phyloP scores from a whole-genome alignment of 35 echinoderm and acorn worm species.

The Chiridota heheva region DNA sequence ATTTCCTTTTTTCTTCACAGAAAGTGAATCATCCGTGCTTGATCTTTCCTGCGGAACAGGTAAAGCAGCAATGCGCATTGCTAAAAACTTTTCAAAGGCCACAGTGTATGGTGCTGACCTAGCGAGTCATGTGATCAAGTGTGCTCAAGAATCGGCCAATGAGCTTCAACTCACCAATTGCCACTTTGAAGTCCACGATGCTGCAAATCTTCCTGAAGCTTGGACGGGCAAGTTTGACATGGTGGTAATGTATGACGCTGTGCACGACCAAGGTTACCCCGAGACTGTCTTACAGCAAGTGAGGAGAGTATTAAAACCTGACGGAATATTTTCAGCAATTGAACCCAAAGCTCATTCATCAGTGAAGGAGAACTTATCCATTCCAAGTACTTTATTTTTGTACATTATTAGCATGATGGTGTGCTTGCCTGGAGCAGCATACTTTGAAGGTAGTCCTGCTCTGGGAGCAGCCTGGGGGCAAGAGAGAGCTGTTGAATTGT shows the following conservation, averaged over 20 bases:
- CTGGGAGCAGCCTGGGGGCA: conserved; percentile 77
- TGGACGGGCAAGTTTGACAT: conserved; percentile 78
- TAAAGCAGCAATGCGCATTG: conserved; percentile 18
- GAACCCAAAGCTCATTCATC: conserved; percentile 46
- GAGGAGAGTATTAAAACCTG: conserved; percentile 61
- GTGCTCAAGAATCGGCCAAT: conserved; percentile 28
- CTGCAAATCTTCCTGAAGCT: conserved; percentile 43
- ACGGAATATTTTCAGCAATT: conserved; percentile 35
- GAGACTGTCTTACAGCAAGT: conserved; percentile 55
- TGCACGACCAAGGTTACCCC: conserved; percentile 75
- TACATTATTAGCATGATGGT: conserved; percentile 73
- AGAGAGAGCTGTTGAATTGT: conserved; percentile 49
- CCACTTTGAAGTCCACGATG: conserved; percentile 50
- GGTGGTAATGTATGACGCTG: conserved; percentile 53
- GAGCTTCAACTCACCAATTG: conserved; percentile 48
- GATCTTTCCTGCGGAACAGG: conserved; percentile 78
- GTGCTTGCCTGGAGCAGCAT: conserved; percentile 70
- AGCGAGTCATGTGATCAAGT: conserved; percentile 17
- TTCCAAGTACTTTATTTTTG: background rate
- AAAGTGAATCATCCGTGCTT: no score
- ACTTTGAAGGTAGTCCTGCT: conserved; percentile 52
- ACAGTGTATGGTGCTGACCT: conserved; percentile 70
- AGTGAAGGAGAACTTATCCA: conserved; percentile 50
- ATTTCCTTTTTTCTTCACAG: background rate
- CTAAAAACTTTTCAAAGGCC: conserved; percentile 65